phyloP scores from a whole-genome alignment of 1,140 invertebrate genomes.

The Calephelis nemesis region DNA sequence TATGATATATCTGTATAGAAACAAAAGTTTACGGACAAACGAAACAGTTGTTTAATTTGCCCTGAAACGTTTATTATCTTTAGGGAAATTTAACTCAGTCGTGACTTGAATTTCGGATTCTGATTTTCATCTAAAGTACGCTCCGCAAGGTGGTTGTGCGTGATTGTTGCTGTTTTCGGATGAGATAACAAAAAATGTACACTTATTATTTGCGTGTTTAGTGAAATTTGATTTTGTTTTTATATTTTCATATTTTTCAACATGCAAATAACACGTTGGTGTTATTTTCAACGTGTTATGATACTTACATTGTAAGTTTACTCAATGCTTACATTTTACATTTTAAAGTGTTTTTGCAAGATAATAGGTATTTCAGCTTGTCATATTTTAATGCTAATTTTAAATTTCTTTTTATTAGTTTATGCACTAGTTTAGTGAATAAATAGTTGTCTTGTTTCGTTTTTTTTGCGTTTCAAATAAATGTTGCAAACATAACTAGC shows the following conservation, averaged over 20 bases:
- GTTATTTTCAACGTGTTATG: neutral
- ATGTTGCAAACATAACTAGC: no score
- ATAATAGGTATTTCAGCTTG: no score
- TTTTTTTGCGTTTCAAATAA: no score
- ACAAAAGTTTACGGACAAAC: slow-evolving; percentile 18
- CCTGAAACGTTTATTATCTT: slow-evolving; percentile 50
- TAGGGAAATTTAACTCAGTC: slow-evolving; percentile 46
- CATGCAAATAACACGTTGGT: neutral
- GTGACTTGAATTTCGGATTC: slow-evolving; percentile 36
- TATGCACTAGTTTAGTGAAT: no score
- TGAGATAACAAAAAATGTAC: slow-evolving; percentile 11
- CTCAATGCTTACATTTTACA: no score
- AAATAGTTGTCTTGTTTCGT: no score
- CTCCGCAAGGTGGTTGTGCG: slow-evolving; percentile 6
- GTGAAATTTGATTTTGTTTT: slow-evolving; percentile 12
- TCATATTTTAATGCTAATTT: no score
- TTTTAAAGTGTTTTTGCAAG: no score
- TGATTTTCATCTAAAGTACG: slow-evolving; percentile 30
- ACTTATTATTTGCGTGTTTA: slow-evolving; percentile 14
- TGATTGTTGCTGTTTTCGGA: slow-evolving; percentile 4
- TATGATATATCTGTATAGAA: neutral
- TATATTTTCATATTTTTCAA: neutral
- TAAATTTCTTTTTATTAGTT: no score
- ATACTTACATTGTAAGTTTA: neutral
- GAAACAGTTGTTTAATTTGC: slow-evolving; percentile 45